These are phyloP conservation scores for Gallinago solitaria DNA, from an alignment of 2,797 vertebrate species.

Conservation along the genomic window DNA sequence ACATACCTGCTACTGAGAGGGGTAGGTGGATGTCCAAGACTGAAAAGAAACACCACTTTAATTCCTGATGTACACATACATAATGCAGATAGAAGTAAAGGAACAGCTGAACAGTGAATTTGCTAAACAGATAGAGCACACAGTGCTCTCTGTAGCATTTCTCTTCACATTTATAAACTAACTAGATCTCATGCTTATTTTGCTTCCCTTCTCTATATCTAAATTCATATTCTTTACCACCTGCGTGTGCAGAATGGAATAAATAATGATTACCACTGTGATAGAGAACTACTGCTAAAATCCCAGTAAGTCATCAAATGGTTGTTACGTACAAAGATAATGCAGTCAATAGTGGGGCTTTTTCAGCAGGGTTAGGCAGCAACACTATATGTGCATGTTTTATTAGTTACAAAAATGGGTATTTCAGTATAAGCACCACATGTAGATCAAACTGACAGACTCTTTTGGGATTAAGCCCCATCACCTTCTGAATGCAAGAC, in stretches of 20 bases:
- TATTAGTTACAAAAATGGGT: slow-evolving; percentile 73
- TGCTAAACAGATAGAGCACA: not conserved
- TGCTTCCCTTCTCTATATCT: slow-evolving; percentile 31
- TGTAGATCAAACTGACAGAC: slow-evolving; percentile 73
- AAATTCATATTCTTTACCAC: slow-evolving; percentile 73
- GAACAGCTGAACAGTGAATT: slow-evolving; percentile 16
- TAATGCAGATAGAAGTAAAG: not conserved
- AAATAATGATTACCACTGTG: slow-evolving; percentile 73
- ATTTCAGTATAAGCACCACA: slow-evolving; percentile 73
- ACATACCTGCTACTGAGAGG: not conserved
- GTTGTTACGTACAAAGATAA: slow-evolving; percentile 69
- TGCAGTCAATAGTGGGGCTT: slow-evolving; percentile 69
- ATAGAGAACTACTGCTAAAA: slow-evolving; percentile 66
- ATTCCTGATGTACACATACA: not conserved
- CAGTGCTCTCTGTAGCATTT: slow-evolving; percentile 3
- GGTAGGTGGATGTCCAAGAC: not conserved
- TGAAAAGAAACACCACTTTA: not conserved
- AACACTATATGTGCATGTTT: slow-evolving; percentile 73
- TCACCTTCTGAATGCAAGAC: slow-evolving; percentile 82
- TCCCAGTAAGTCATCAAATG: slow-evolving; percentile 73
- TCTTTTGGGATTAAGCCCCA: slow-evolving; percentile 75
- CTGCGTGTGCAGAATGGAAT: slow-evolving; percentile 66
- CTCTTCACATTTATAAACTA: slow-evolving; percentile 46
- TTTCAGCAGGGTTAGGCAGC: slow-evolving; percentile 70
- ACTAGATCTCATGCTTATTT: slow-evolving; percentile 58